Conservation (phyloP, 2,797 vertebrate species). For the Prionace glauca region DNA sequence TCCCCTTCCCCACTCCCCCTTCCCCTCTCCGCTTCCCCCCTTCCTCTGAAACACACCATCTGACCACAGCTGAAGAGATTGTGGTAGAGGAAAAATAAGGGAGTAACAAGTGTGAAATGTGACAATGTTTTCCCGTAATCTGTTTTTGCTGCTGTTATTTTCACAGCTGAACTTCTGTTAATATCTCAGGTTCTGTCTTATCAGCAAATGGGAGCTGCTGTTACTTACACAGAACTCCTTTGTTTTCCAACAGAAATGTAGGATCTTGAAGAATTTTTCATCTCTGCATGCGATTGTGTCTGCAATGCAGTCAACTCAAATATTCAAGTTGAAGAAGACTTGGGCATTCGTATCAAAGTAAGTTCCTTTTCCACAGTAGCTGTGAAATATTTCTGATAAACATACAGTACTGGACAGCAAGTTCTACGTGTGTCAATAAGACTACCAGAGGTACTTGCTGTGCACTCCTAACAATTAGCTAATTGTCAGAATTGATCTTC, state of each 20-base stretch:
- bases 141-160: conserved; percentile 54
- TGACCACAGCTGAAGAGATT: background rate
- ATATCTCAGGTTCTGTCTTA: conserved; percentile 21
- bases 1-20: too few relatives aligned
- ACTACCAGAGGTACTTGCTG: background rate
- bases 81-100: conserved; percentile 40
- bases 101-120: conserved; percentile 51
- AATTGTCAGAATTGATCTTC: background rate
- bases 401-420: background rate
- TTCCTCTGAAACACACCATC: too few relatives aligned
- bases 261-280: conserved; percentile 92
- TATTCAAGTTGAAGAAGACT: conserved; percentile 81
- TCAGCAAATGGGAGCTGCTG: conserved; percentile 6
- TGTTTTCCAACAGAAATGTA: conserved; percentile 74
- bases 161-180: conserved; percentile 52
- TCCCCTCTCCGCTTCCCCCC: too few relatives aligned
- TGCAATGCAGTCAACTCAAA: conserved; percentile 83
- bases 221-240: conserved; percentile 50
- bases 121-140: conserved; percentile 40
- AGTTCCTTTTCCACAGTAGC: conserved; percentile 47
- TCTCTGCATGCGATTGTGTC: conserved; percentile 90
- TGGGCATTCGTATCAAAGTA: conserved; percentile 86
- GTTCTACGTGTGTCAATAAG: background rate
- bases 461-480: background rate
- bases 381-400: background rate